These are phyloP conservation scores for Trilocha varians DNA, from an alignment of 2,888 invertebrate species.

Conservation along the genomic window DNA sequence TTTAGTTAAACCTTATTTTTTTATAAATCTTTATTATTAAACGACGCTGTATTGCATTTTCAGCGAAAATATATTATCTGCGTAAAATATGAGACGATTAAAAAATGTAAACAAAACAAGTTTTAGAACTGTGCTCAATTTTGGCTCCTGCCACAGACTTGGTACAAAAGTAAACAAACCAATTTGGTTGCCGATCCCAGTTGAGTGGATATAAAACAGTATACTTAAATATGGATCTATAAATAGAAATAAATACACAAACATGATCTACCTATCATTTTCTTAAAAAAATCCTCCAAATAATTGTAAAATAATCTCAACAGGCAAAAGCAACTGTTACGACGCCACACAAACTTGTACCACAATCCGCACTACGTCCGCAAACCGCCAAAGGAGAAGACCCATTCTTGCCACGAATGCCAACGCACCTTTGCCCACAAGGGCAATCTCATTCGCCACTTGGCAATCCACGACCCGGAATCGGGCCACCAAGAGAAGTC, in stretches of 20 bases:
- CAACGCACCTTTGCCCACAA: conserved; percentile 85
- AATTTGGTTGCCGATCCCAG: too few relatives aligned
- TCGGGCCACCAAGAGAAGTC: conserved; percentile 82
- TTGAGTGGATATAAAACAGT: too few relatives aligned
- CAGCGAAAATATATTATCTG: too few relatives aligned
- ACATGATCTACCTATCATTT: neutral
- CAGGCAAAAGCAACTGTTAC: conserved; percentile 92
- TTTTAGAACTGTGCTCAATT: too few relatives aligned
- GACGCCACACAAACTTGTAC: conserved; percentile 92
- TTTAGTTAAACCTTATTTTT: too few relatives aligned
- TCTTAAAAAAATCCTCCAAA: neutral
- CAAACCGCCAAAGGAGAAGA: conserved; percentile 90
- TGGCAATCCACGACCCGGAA: conserved; percentile 92
- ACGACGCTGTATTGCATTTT: too few relatives aligned
- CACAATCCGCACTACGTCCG: conserved; percentile 93
- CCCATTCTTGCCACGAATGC: conserved; percentile 90
- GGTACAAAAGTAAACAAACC: too few relatives aligned
- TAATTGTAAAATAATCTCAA: conserved; percentile 21
- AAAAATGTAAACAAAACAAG: too few relatives aligned
- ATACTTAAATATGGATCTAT: too few relatives aligned
- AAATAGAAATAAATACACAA: neutral
- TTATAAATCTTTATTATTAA: too few relatives aligned
- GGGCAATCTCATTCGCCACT: conserved; percentile 92
- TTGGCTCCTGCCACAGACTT: too few relatives aligned
- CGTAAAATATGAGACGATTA: too few relatives aligned